A percentile compares a stretch with the other conserved stretches of the same genome.
phyloP scores from a whole-genome alignment of 1,140 invertebrate genomes.

The Vanessa atalanta region DNA sequence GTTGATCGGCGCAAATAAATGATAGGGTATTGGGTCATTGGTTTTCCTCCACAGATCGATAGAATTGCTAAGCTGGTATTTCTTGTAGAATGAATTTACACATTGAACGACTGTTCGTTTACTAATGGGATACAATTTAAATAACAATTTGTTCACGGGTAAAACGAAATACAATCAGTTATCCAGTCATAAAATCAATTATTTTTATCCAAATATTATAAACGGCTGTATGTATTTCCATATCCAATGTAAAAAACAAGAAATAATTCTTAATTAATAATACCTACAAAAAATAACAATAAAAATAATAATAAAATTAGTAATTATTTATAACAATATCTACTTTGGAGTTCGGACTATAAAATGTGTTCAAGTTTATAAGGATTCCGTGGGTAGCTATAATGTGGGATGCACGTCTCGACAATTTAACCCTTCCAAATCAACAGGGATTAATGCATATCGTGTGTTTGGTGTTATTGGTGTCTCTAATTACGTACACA shows the following conservation, averaged over 20 bases:
- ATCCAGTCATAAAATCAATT: not conserved
- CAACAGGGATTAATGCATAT: slow-evolving; percentile 72
- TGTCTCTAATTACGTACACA: slow-evolving; percentile 75
- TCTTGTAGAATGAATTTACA: slow-evolving; percentile 67
- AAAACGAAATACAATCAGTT: not conserved
- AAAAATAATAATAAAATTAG: not conserved
- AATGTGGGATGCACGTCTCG: slow-evolving; percentile 51
- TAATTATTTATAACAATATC: not conserved
- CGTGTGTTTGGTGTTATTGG: slow-evolving; percentile 69
- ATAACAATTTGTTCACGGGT: not conserved
- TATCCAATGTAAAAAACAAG: not conserved
- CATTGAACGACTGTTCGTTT: slow-evolving; percentile 57
- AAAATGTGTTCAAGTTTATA: slow-evolving; percentile 43
- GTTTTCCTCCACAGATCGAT: slow-evolving; percentile 57
- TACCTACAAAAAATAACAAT: not conserved
- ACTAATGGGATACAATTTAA: slow-evolving; percentile 34
- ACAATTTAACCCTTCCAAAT: slow-evolving; percentile 67
- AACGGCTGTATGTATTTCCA: too few relatives aligned
- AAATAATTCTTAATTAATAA: not conserved
- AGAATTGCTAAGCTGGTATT: slow-evolving; percentile 65
- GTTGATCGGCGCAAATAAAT: slow-evolving; percentile 56
- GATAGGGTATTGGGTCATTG: slow-evolving; percentile 70
- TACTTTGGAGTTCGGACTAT: not conserved
- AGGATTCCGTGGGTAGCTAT: slow-evolving; percentile 51
- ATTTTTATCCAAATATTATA: not conserved